Conservation (phyloP, 2,113 vertebrate genomes). For the Poeciliopsis retropinna region DNA sequence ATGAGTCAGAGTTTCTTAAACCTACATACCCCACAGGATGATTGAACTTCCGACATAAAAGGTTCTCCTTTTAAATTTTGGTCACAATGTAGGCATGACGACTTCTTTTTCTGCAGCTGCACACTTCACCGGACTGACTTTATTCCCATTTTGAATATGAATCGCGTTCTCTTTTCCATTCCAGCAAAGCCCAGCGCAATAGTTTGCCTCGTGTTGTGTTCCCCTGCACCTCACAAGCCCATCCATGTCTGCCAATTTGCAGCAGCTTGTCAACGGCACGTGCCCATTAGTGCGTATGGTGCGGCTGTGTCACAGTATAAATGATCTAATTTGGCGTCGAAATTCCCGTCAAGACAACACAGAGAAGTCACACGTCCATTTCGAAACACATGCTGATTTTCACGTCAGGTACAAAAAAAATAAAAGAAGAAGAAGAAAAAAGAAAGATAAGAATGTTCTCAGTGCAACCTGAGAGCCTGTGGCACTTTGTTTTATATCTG, state of each 20-base stretch:
- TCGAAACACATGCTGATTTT: not conserved
- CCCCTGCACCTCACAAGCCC: not conserved
- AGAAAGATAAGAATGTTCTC: not conserved
- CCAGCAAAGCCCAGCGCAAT: not conserved
- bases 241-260: not conserved
- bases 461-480: slow-evolving; percentile 14
- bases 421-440: no score
- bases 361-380: not conserved
- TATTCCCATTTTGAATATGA: not conserved
- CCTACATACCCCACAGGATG: not conserved
- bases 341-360: not conserved
- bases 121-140: not conserved
- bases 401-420: not conserved
- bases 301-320: not conserved
- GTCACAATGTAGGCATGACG: not conserved
- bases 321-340: no score
- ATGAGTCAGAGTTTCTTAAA: not conserved
- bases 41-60: not conserved
- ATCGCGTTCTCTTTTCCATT: not conserved
- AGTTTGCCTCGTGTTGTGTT: not conserved
- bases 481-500: not conserved
- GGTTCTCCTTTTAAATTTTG: not conserved
- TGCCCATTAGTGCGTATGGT: not conserved
- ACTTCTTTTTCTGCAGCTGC: not conserved
- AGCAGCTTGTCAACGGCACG: no score